Evolutionary conservation across 2,113 vertebrate species (phyloP).

Genomic region (Trochalopteron elliotii): DNA sequence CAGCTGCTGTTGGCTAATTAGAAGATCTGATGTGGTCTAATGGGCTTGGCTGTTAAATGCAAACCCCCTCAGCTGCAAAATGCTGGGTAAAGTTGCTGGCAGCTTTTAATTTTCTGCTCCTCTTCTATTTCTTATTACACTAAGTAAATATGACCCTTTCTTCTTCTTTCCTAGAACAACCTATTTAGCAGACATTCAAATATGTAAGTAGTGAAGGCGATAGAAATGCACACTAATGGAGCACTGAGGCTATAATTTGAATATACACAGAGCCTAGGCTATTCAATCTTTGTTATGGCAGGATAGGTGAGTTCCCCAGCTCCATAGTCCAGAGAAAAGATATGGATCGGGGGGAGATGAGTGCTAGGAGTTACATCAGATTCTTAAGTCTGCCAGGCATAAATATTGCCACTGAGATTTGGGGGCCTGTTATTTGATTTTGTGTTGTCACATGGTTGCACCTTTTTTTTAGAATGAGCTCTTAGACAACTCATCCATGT

Average conservation of each 20-base stretch:
- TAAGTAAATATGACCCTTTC: slow-evolving; percentile 52
- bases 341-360: neutral
- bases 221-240: slow-evolving; percentile 10
- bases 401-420: neutral
- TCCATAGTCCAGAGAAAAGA: neutral
- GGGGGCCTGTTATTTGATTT: neutral
- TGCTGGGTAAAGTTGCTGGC: neutral
- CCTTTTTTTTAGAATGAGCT: neutral
- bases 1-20: slow-evolving; percentile 52
- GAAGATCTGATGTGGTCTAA: slow-evolving; percentile 53
- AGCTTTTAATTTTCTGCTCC: slow-evolving; percentile 61
- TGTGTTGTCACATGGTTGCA: neutral
- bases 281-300: neutral
- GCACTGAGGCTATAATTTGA: neutral
- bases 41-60: slow-evolving; percentile 49
- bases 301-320: neutral
- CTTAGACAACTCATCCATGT: neutral
- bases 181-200: slow-evolving; percentile 55
- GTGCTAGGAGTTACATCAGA: neutral
- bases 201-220: slow-evolving; percentile 36
- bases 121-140: slow-evolving; percentile 64
- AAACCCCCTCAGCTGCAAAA: slow-evolving; percentile 28
- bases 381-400: neutral
- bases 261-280: neutral
- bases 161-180: slow-evolving; percentile 11